These are phyloP conservation scores for Halesus radiatus DNA, from an alignment of 1,140 invertebrate genomes.

Conservation along the genomic window DNA sequence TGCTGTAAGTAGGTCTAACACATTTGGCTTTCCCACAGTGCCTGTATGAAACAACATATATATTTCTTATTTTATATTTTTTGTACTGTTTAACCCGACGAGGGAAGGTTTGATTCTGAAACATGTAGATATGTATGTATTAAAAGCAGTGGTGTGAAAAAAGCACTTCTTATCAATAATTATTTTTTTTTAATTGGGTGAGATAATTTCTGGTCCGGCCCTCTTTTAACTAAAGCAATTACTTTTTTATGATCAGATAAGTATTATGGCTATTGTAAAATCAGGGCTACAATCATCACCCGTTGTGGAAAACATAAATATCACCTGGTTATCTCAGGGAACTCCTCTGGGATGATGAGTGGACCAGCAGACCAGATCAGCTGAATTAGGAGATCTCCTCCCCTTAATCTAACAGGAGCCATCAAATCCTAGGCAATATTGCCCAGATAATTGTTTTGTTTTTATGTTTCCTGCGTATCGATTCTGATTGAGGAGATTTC, in stretches of 20 bases:
- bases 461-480: background rate
- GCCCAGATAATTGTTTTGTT: background rate
- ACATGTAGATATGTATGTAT: too few species aligned
- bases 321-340: conserved; percentile 42
- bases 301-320: conserved; percentile 52
- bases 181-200: too few species aligned
- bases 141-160: too few species aligned
- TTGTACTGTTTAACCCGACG: too few species aligned
- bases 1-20: too few species aligned
- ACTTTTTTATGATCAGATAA: conserved; percentile 53
- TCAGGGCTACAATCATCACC: conserved; percentile 53
- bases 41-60: too few species aligned
- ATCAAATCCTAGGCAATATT: background rate
- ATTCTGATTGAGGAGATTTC: too few species aligned
- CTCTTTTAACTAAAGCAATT: conserved; percentile 36
- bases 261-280: conserved; percentile 46
- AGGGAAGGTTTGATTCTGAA: too few species aligned
- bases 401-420: conserved; percentile 14
- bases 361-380: background rate
- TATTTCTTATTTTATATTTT: too few species aligned
- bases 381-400: background rate
- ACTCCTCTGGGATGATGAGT: conserved; percentile 5
- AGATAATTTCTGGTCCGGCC: conserved; percentile 3
- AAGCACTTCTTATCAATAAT: too few species aligned
- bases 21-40: too few species aligned